Evolutionary conservation across 2,797 vertebrate genomes (phyloP), one percentile per base, ranked within the genome.

Genomic region (Valencia hispanica): DNA sequence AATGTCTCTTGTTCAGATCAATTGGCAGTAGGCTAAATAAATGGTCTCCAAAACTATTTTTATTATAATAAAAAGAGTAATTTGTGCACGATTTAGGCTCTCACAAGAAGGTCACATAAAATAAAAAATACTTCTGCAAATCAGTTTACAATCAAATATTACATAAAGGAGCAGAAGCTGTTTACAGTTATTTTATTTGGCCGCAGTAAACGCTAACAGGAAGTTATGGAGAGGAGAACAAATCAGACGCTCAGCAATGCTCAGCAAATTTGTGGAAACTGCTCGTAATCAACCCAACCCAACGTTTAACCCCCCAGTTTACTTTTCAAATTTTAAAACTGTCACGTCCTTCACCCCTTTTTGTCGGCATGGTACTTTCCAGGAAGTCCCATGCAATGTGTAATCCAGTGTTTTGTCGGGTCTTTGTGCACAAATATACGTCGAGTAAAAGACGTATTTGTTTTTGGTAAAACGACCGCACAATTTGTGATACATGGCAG

Each of bases 311-410:
- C 12, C 55, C n/a, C 12, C 0, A 3, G 18, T 12, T 65, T 39
- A 20, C 34, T 22, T 39, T 65, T 36, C 61, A 12, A 39, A 18
- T 10, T 63, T 65, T 39, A 25, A 43, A 68, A 27, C 39, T 27
- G 65, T 43, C 25, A 27, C 65, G 22, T 68, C 65, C 41, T 6
- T 0, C 70, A 11, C 80, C 84, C 86, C 51, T 8, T 10, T 69
- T 18, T 2, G 6, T 36, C 39, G 43, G 65, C 41, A 18, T 93
- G 93, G 91, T 92, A 89, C 73, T 0, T 87, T 88, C 93, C 92
- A 89, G 93, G 91, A 94, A 93, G 89, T 85, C 3, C 4, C 0
- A 32, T 32, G 14, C 34, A 63, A 77, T 63, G 72, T 75, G 70
- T 30, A 61, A 50, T 36, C 22, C 59, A 3, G 5, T 39, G 6